phyloP scores from a whole-genome alignment of 2,797 vertebrate species.

The Anguilla marmorata region DNA sequence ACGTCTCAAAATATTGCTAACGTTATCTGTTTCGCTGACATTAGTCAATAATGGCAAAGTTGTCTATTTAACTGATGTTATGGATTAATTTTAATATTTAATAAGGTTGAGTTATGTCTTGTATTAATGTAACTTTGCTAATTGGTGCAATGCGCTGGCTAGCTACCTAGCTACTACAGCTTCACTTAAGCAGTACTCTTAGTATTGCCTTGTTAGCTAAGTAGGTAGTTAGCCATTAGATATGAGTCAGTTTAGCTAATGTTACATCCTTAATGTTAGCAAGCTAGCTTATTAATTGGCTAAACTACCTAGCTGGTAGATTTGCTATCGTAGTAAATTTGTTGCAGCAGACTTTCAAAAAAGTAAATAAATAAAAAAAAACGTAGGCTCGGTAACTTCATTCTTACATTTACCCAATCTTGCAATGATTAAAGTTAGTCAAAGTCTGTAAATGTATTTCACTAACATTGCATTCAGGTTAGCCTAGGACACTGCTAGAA shows the following conservation, averaged over 20 bases:
- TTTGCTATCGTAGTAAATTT: no score
- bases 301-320: no score
- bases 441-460: no score
- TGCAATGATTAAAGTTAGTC: neutral
- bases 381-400: neutral
- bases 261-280: neutral
- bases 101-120: neutral
- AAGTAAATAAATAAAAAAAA: no score
- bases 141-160: neutral
- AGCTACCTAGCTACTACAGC: neutral
- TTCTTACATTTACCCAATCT: neutral
- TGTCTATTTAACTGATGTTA: no score
- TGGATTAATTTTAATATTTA: no score
- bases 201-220: neutral
- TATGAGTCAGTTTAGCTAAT: neutral
- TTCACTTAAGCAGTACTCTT: neutral
- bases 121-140: neutral
- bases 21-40: no score
- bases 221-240: neutral
- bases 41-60: no score
- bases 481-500: no score
- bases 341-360: no score
- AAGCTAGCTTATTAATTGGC: no score
- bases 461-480: no score
- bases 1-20: neutral